Evolutionary conservation across 2,888 invertebrate species (phyloP).

Genomic region (Trissolcus brochymenae): DNA sequence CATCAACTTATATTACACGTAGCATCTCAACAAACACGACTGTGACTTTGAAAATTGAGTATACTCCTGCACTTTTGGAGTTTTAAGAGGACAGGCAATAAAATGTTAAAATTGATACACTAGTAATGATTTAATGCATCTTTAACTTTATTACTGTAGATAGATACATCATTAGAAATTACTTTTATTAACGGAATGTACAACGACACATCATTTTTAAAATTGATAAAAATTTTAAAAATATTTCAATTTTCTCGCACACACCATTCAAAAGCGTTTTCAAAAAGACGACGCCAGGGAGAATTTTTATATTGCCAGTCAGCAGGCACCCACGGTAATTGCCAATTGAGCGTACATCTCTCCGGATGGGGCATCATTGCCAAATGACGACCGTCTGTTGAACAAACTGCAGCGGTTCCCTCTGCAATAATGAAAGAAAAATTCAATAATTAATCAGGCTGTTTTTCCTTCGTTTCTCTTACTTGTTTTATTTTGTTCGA

Average conservation of each 20-base stretch:
- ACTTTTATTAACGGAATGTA: too few species aligned
- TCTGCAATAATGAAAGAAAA: conserved; percentile 72
- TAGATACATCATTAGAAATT: too few species aligned
- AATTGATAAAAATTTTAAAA: background rate
- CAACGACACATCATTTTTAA: background rate
- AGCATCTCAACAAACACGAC: too few species aligned
- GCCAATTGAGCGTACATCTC: conserved; percentile 92
- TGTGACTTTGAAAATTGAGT: too few species aligned
- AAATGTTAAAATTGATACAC: too few species aligned
- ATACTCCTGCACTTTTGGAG: too few species aligned
- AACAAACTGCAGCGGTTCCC: conserved; percentile 94
- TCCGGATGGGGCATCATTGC: conserved; percentile 99
- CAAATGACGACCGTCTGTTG: conserved; percentile 92
- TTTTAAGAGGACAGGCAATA: too few species aligned
- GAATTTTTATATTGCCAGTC: conserved; percentile 80
- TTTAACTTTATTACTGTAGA: too few species aligned
- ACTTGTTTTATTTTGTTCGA: background rate
- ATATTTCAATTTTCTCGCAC: background rate
- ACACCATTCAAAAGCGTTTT: conserved; percentile 89
- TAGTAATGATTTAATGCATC: too few species aligned
- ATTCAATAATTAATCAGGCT: background rate
- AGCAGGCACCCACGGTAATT: conserved; percentile 86
- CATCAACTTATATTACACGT: too few species aligned
- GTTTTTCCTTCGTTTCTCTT: too few species aligned
- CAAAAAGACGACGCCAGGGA: conserved; percentile 95